Evolutionary conservation across 2,888 invertebrate genomes (phyloP).

Genomic region (Ashinkailepas kermadecensis): DNA sequence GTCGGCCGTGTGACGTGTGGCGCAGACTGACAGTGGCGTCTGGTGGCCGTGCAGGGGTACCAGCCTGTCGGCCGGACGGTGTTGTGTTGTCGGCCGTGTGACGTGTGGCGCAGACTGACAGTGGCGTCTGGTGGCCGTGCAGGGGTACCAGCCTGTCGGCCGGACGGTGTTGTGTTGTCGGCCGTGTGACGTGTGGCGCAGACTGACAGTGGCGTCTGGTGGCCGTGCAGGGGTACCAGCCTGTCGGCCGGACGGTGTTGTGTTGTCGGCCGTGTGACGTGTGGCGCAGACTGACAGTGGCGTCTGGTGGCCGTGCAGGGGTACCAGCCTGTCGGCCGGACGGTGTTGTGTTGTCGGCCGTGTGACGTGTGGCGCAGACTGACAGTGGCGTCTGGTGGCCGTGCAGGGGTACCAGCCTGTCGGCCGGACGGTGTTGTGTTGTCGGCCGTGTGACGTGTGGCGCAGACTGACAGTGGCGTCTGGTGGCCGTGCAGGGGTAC

Average conservation of each 20-base stretch:
- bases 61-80: background rate
- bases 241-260: too few relatives aligned
- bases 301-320: background rate
- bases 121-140: background rate
- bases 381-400: background rate
- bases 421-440: too few relatives aligned
- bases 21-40: background rate
- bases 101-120: too few relatives aligned
- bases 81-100: too few relatives aligned
- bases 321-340: background rate
- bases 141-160: conserved; percentile 2
- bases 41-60: background rate
- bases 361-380: too few relatives aligned
- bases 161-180: too few relatives aligned
- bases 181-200: too few relatives aligned
- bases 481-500: background rate
- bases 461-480: background rate
- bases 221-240: background rate
- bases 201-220: background rate
- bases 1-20: too few relatives aligned
- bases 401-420: conserved; percentile 2
- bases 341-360: too few relatives aligned
- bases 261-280: too few relatives aligned
- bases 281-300: too few relatives aligned
- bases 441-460: too few relatives aligned